Base-by-base conservation (phyloP, 2,797 vertebrate species). In the Acanthopagrus latus region DNA sequence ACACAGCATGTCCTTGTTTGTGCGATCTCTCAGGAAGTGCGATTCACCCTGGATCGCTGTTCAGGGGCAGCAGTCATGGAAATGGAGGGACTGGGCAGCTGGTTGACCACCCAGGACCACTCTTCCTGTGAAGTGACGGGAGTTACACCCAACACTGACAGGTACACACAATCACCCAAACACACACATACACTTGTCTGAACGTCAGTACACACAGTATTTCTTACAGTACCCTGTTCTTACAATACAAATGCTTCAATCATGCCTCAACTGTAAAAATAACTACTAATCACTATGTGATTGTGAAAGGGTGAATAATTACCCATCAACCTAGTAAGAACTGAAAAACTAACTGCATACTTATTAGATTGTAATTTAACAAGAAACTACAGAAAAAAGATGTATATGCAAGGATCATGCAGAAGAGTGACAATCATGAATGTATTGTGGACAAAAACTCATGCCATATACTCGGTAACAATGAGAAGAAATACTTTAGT, bases 21-120 rank as follows among this genome's bases (percentile, higher is more conserved):
- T 71, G 54, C 62, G 25, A 20, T 64, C 47, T 62, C 33, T 5
- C 84, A 98, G 97, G 96, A 95, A 10, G 94, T 97, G 7, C 93
- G 90, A 0, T 95, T 98, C 89, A 97, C 93, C 0, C 88, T 98
- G 90, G 97, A 98, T 58, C 95, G 73, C 6, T 98, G 97, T 73
- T 90, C 92, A 0, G 90, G 94, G 1, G 96, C 96, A 4, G 74
- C 91, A 0, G 91, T 97, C 21, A 95, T 91, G 18, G 97, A 97
- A 81, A 93, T 88, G 48, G 96, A 97, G 59, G 96, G 97, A 5
- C 86, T 96, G 20, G 97, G 96, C 13, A 96, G 93, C 68, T 95
- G 96, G 95, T 57, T 97, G 57, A 96, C 95, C 78, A 92, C 95
- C 0, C 95, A 96, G 64, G 96, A 97, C 58, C 96, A 96, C 76